Conservation (phyloP, 2,797 vertebrate species). For the Paguma larvata region DNA sequence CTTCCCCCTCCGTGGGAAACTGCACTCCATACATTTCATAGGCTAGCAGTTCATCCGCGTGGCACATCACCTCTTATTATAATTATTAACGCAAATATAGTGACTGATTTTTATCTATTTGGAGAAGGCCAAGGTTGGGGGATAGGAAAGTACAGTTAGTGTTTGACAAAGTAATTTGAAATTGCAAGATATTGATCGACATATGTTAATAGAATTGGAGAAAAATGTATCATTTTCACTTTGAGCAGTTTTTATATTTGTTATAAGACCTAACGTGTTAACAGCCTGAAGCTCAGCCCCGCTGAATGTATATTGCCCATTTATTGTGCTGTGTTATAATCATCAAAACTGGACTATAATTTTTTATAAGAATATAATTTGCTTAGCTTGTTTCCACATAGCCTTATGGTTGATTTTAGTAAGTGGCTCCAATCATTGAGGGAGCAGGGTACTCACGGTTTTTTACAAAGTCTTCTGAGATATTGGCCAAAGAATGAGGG, state of each 20-base stretch:
- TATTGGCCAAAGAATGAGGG: conserved; percentile 51
- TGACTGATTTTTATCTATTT: background rate
- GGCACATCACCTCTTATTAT: background rate
- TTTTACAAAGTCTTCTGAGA: conserved; percentile 63
- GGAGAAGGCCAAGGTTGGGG: background rate
- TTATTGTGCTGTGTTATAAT: conserved; percentile 42
- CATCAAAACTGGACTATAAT: background rate
- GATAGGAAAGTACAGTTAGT: background rate
- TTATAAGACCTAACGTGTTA: conserved; percentile 18
- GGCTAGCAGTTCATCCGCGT: conserved; percentile 47
- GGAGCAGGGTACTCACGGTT: conserved; percentile 37
- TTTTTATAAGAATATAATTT: conserved; percentile 47
- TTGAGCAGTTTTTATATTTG: background rate
- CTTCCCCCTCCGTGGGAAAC: background rate
- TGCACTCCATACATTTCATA: conserved; percentile 44
- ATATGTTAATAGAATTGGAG: background rate
- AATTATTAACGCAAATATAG: background rate
- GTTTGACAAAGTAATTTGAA: conserved; percentile 31
- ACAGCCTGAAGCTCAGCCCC: background rate
- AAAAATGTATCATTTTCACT: conserved; percentile 40
- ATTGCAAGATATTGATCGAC: background rate
- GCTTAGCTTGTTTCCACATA: conserved; percentile 58
- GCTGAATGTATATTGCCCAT: background rate
- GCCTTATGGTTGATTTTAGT: background rate
- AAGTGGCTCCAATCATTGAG: conserved; percentile 47